A percentile compares a stretch with the other conserved stretches of the same genome.
These are phyloP conservation scores for Tuberolachnus salignus DNA, from an alignment of 2,888 invertebrate species.

Conservation along the genomic window DNA sequence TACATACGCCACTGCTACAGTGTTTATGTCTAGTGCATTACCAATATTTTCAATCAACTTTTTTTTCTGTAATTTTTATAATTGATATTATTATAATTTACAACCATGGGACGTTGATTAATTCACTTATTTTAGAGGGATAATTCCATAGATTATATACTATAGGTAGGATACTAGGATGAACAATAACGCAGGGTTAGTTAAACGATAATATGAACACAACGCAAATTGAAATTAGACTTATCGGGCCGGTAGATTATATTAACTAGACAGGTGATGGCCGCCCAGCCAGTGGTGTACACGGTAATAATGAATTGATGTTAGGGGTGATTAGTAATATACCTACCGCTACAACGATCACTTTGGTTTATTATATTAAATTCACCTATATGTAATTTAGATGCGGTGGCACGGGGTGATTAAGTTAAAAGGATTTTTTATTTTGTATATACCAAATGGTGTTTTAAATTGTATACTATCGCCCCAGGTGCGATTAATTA, in stretches of 20 bases:
- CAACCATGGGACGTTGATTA: background rate
- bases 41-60: background rate
- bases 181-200: background rate
- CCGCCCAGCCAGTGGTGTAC: background rate
- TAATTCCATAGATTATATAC: background rate
- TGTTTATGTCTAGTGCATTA: no score
- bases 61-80: background rate
- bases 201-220: constrained; percentile 16
- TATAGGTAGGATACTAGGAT: background rate
- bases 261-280: constrained; percentile 33
- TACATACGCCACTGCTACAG: no score
- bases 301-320: constrained; percentile 37
- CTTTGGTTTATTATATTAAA: constrained; percentile 43
- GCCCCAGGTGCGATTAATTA: constrained; percentile 9
- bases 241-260: constrained; percentile 15
- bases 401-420: background rate
- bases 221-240: constrained; percentile 40
- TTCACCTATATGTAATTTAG: background rate
- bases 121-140: background rate
- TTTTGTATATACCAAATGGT: background rate
- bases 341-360: background rate
- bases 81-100: background rate
- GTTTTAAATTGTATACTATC: background rate
- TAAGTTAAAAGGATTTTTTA: background rate
- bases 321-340: constrained; percentile 21